These are phyloP conservation scores for Tachina lurida DNA, from an alignment of 2,888 invertebrate species.

Conservation along the genomic window DNA sequence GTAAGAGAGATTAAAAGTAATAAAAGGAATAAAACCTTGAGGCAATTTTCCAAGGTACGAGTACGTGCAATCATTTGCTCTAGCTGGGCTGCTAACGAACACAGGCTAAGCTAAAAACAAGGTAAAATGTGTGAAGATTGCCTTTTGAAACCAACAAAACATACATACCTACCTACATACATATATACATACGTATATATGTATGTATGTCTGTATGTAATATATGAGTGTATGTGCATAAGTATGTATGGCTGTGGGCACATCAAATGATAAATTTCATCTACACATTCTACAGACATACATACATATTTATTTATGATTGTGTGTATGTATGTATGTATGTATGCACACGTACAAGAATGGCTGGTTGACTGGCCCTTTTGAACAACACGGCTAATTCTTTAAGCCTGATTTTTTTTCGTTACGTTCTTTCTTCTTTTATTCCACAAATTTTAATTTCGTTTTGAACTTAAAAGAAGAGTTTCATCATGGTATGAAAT, in stretches of 20 bases:
- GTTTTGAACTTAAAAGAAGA: slow-evolving; percentile 53
- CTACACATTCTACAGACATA: no score
- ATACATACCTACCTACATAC: not conserved
- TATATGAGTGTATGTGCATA: no score
- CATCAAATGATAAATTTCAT: no score
- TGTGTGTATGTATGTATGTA: not conserved
- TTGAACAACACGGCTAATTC: slow-evolving; percentile 44
- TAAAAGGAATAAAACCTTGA: slow-evolving; percentile 67
- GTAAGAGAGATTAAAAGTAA: slow-evolving; percentile 56
- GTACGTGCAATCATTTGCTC: slow-evolving; percentile 1
- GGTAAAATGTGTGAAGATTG: slow-evolving; percentile 55
- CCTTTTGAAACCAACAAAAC: slow-evolving; percentile 26
- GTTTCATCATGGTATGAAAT: slow-evolving; percentile 64
- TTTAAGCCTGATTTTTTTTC: slow-evolving; percentile 58
- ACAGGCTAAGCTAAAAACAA: slow-evolving; percentile 18
- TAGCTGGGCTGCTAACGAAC: slow-evolving; percentile 43
- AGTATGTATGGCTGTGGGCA: no score
- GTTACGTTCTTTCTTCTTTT: slow-evolving; percentile 35
- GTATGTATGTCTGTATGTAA: not conserved
- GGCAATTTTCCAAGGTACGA: slow-evolving; percentile 55
- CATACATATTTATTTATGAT: not conserved
- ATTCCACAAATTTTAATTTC: slow-evolving; percentile 46
- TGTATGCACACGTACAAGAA: not conserved
- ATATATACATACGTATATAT: not conserved
- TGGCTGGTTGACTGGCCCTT: slow-evolving; percentile 50